Conservation (phyloP, 2,888 invertebrate genomes). For the Germaria angustata region DNA sequence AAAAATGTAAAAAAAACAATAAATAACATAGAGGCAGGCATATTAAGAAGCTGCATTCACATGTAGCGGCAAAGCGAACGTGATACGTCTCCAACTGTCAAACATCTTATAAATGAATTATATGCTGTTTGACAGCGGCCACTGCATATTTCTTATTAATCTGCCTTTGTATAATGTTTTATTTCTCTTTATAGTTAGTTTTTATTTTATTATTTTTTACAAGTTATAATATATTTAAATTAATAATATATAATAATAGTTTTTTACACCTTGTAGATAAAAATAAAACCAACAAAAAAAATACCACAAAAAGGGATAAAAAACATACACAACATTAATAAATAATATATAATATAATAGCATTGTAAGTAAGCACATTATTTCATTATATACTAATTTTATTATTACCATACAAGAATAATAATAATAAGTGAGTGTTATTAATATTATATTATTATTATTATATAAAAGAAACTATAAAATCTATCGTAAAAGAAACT, state of each 20-base stretch:
- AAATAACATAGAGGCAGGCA: not conserved
- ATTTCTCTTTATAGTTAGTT: slow-evolving; percentile 54
- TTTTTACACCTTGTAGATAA: slow-evolving; percentile 68
- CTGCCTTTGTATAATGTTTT: slow-evolving; percentile 39
- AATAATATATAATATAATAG: slow-evolving; percentile 56
- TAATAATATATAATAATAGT: slow-evolving; percentile 58
- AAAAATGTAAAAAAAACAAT: slow-evolving; percentile 1
- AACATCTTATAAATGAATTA: not conserved
- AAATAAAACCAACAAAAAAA: slow-evolving; percentile 46
- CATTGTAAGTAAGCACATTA: slow-evolving; percentile 67
- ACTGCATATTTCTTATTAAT: not conserved
- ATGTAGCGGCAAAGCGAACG: too few species aligned
- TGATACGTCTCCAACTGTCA: too few species aligned
- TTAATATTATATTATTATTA: slow-evolving; percentile 55
- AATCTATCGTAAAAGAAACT: slow-evolving; percentile 45
- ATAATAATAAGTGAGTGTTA: slow-evolving; percentile 64
- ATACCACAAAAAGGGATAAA: slow-evolving; percentile 3
- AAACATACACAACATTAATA: slow-evolving; percentile 45
- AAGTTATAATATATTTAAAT: slow-evolving; percentile 43
- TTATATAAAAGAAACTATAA: slow-evolving; percentile 54
- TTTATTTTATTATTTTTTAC: slow-evolving; percentile 39
- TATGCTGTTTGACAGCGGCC: not conserved
- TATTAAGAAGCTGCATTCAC: too few species aligned
- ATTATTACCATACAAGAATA: slow-evolving; percentile 58
- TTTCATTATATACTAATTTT: slow-evolving; percentile 63